Percentiles rank a stretch among this genome's conserved stretches.
These are phyloP conservation scores for Tethya wilhelma DNA, from an alignment of 37 sponge, comb jelly and placozoan species.

Conservation along the genomic window DNA sequence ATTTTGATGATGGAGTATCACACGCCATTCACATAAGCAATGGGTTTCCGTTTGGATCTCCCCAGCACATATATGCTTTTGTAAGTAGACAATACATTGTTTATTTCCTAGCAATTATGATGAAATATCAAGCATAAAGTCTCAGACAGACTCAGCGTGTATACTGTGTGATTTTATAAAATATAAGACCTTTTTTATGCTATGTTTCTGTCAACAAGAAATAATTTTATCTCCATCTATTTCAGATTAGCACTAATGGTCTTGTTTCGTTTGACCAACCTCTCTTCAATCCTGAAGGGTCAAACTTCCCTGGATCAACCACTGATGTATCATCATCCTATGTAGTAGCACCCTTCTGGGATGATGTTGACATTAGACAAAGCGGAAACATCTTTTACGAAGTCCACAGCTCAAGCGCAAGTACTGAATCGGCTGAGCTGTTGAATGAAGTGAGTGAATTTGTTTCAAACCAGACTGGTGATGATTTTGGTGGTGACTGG, in stretches of 20 bases:
- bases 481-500: constrained; percentile 6
- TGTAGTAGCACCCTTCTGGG: constrained; percentile 63
- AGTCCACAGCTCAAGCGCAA: neutral
- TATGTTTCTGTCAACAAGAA: no score
- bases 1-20: constrained; percentile 38
- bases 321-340: neutral
- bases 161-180: neutral
- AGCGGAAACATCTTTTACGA: neutral
- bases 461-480: neutral
- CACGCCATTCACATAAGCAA: constrained; percentile 2
- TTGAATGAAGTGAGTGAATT: neutral
- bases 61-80: constrained; percentile 7
- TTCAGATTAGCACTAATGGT: constrained; percentile 46
- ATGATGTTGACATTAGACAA: neutral
- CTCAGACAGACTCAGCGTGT: no score
- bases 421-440: no score
- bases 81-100: constrained; percentile 9
- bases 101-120: neutral
- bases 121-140: neutral
- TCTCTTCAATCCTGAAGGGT: neutral
- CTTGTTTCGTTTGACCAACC: constrained; percentile 25
- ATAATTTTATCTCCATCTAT: no score
- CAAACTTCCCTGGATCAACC: neutral
- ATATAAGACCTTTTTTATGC: neutral
- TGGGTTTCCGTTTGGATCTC: constrained; percentile 38